Evolutionary conservation across 2,797 vertebrate genomes (phyloP).

Genomic region (Paedocypris micromegethes): DNA sequence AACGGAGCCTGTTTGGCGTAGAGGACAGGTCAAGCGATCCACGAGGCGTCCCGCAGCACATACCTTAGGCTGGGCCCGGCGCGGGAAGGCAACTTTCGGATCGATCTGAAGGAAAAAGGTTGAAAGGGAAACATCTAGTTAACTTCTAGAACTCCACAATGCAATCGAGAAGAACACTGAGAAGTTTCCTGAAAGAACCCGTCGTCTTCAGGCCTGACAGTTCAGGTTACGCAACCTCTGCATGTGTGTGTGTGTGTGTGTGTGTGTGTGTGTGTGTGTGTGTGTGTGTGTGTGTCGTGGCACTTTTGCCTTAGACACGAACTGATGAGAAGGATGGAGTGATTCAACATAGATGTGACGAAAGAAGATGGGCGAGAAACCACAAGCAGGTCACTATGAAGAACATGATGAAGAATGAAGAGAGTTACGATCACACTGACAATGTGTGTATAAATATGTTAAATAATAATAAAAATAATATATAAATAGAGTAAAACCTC

Average conservation of each 20-base stretch:
- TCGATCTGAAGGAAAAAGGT: slow-evolving; percentile 80
- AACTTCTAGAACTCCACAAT: slow-evolving; percentile 4
- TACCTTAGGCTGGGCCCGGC: slow-evolving; percentile 98
- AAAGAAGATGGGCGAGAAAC: not conserved
- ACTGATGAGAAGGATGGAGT: slow-evolving; percentile 27
- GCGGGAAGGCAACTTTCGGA: slow-evolving; percentile 96
- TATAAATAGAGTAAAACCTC: no score
- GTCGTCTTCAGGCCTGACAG: not conserved
- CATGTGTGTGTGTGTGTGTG: no score
- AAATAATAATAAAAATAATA: no score
- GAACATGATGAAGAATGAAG: not conserved
- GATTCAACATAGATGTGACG: slow-evolving; percentile 27
- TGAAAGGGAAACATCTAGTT: slow-evolving; percentile 49
- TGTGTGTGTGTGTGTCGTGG: not conserved
- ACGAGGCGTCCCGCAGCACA: slow-evolving; percentile 45
- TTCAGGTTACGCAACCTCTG: slow-evolving; percentile 19
- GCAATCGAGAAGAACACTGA: slow-evolving; percentile 14
- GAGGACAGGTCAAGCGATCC: no score
- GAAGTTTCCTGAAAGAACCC: not conserved
- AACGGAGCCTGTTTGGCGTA: not conserved
- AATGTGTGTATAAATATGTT: slow-evolving; percentile 1
- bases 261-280: no score
- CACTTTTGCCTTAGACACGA: not conserved
- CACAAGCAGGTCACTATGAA: slow-evolving; percentile 4
- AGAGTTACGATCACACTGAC: slow-evolving; percentile 1